Base-by-base conservation (phyloP, 2,888 invertebrate genomes). In the Lamellibrachia satsuma region DNA sequence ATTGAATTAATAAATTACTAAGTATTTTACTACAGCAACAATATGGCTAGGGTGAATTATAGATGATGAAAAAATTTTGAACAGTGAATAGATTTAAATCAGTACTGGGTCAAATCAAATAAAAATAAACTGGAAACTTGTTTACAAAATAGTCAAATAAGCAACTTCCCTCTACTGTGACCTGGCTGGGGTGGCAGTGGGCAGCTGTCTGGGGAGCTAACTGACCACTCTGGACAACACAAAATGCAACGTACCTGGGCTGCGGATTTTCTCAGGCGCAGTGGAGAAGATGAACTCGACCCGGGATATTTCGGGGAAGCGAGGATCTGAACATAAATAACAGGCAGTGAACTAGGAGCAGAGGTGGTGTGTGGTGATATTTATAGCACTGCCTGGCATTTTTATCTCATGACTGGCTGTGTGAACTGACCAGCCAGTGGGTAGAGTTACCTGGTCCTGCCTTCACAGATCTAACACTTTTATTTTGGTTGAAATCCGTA, bases 241-340 rank as follows among this genome's bases (percentile, higher is more conserved):
- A 75, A 75, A 15, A 75, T 22, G 75, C 75, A 22, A 75, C 75
- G 2, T 75, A 75, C 75, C 75, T 75, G 75, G 75, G 22, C 52
- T 55, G 22, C n/a, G 52, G 52, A 93, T 90, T 75, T 91, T 92
- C 92, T 96, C 96, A 7, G 95, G 95, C 92, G 94, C 95, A 92
- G 95, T 97, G 91, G 98, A 98, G 97, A 98, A 98, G 95, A 98
- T 98, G 93, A 98, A 97, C 96, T 98, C 98, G 93, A 98, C 98
- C n/a, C 98, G 98, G 52, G 98, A 98, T 96, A 98, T 98, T 91
- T 97, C 97, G n/a, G 98, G 98, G 97, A 98, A 98, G 94, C 98
- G 97, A 52, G 98, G 97, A 97, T 98, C 98, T 98, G 97, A 15
- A 96, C 96, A 93, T 92, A 93, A 75, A 75, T 75, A 75, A 75